Percentiles rank a stretch among this genome's conserved stretches.
Conservation (phyloP, 2,113 vertebrate genomes). For the Triplophysa rosa region DNA sequence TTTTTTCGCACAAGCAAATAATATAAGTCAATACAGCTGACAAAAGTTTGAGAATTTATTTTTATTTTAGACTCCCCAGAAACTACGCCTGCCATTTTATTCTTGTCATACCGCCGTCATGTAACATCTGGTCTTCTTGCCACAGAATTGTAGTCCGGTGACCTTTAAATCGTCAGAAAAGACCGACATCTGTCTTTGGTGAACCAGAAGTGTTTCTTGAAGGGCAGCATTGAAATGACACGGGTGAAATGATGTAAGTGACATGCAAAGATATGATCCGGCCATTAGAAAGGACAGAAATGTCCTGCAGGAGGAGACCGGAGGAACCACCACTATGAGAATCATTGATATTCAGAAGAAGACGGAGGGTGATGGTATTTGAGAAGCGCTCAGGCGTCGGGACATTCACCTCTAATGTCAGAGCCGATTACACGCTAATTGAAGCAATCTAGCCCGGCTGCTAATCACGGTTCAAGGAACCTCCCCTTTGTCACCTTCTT, state of each 20-base stretch:
- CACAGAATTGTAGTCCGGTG: slow-evolving; percentile 61
- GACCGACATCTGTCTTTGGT: slow-evolving; percentile 67
- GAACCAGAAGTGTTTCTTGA: slow-evolving; percentile 63
- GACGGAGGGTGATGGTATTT: slow-evolving; percentile 61
- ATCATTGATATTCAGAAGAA: slow-evolving; percentile 56
- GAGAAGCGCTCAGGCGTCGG: slow-evolving; percentile 65
- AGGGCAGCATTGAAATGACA: slow-evolving; percentile 63
- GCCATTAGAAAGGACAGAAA: slow-evolving; percentile 61
- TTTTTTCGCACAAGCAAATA: too few relatives aligned
- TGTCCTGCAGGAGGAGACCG: slow-evolving; percentile 57
- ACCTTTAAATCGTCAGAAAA: slow-evolving; percentile 66
- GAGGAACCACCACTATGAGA: not conserved
- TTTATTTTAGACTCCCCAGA: too few relatives aligned
- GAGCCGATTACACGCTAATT: slow-evolving; percentile 69
- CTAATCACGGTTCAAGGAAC: slow-evolving; percentile 64
- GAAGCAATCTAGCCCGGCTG: slow-evolving; percentile 61
- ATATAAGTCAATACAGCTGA: too few relatives aligned
- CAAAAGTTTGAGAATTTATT: too few relatives aligned
- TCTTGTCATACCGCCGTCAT: not conserved
- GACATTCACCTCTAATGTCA: slow-evolving; percentile 68
- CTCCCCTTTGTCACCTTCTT: slow-evolving; percentile 33
- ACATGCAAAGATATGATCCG: slow-evolving; percentile 56
- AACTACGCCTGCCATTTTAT: not conserved
- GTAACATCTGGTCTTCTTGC: not conserved
- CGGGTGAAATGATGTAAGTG: slow-evolving; percentile 64